These are phyloP conservation scores for Zootoca vivipara DNA, from an alignment of 2,113 vertebrate genomes.

Conservation along the genomic window DNA sequence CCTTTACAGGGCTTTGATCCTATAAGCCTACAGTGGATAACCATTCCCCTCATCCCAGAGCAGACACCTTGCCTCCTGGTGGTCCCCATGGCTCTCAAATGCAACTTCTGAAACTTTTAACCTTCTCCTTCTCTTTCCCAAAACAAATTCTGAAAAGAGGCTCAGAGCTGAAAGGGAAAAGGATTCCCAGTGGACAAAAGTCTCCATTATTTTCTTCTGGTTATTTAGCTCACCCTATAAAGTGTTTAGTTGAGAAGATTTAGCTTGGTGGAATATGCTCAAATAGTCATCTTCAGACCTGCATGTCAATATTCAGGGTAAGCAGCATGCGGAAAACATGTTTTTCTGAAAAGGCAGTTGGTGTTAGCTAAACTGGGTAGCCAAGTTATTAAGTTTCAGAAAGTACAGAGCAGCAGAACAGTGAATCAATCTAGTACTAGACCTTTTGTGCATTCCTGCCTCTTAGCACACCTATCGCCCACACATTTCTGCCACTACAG, in stretches of 20 bases:
- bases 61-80: not conserved
- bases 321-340: not conserved
- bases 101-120: not conserved
- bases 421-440: not conserved
- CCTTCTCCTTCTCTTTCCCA: not conserved
- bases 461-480: fast-evolving
- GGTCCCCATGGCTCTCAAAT: not conserved
- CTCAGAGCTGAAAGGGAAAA: not conserved
- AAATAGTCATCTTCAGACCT: not conserved
- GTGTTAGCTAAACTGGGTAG: not conserved
- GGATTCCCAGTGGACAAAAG: not conserved
- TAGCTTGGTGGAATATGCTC: not conserved
- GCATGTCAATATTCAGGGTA: not conserved
- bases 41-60: not conserved
- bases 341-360: not conserved
- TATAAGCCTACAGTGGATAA: not conserved
- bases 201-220: not conserved
- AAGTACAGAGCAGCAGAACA: not conserved
- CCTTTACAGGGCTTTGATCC: not conserved
- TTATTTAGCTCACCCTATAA: not conserved
- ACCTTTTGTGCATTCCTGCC: not conserved
- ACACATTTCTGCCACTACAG: not conserved
- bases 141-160: not conserved
- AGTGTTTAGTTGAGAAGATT: not conserved
- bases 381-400: not conserved